These are phyloP conservation scores for Malurus alboscapulatus DNA, from an alignment of 2,113 vertebrate species.

Conservation along the genomic window DNA sequence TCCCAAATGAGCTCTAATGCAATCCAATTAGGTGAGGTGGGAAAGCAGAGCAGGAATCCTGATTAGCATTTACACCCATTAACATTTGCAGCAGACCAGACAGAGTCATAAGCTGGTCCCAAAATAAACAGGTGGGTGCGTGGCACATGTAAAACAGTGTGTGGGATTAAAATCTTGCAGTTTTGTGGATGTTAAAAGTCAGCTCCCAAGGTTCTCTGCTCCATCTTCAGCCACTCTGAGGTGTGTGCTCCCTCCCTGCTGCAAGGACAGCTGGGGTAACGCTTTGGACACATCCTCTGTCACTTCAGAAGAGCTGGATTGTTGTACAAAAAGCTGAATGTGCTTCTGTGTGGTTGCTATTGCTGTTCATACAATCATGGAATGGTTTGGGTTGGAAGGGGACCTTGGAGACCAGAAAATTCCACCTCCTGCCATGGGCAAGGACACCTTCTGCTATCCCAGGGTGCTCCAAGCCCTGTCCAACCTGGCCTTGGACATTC, in stretches of 20 bases:
- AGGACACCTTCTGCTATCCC: accelerated
- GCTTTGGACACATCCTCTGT: accelerated
- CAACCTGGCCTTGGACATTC: background rate
- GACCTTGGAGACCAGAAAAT: background rate
- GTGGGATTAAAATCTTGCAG: background rate
- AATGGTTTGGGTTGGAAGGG: background rate
- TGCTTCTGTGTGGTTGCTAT: background rate
- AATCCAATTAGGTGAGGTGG: conserved; percentile 26
- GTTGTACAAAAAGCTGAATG: background rate
- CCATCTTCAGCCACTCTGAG: background rate
- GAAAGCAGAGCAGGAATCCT: background rate
- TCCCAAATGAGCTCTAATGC: conserved; percentile 10
- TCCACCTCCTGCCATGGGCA: accelerated
- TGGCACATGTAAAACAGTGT: background rate
- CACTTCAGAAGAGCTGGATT: background rate
- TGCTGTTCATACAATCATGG: background rate
- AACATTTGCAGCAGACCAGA: conserved; percentile 52
- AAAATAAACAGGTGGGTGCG: background rate
- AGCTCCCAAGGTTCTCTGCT: background rate
- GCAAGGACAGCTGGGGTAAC: background rate
- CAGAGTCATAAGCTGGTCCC: conserved; percentile 25
- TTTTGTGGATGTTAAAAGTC: background rate
- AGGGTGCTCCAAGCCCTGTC: accelerated
- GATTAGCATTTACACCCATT: conserved; percentile 46
- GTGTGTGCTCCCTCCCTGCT: background rate